Percentiles rank a stretch among this genome's conserved stretches.
Evolutionary conservation across 2,113 vertebrate genomes (phyloP).

Genomic region (Lipotes vexillifer): DNA sequence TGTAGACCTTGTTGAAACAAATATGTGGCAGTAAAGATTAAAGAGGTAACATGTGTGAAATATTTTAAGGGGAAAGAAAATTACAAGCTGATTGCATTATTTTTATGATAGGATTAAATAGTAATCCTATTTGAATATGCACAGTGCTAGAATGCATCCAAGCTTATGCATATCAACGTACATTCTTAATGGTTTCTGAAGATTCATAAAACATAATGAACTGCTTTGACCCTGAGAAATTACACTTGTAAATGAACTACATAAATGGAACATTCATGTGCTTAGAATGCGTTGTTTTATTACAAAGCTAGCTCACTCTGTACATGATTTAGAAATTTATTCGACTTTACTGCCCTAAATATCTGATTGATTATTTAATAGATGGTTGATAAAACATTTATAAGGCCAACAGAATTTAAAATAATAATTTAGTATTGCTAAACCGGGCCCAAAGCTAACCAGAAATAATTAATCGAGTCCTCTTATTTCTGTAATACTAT

Average conservation of each 20-base stretch:
- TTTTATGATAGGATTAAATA: constrained; percentile 45
- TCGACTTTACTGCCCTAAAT: neutral
- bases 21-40: neutral
- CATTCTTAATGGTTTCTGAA: constrained; percentile 4
- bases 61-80: constrained; percentile 44
- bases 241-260: neutral
- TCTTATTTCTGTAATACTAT: neutral
- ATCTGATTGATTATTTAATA: neutral
- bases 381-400: neutral
- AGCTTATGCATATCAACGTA: constrained; percentile 33
- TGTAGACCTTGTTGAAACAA: neutral
- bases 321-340: neutral
- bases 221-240: constrained; percentile 14
- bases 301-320: neutral
- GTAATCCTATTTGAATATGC: constrained; percentile 11
- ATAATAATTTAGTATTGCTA: neutral
- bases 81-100: neutral
- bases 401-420: neutral
- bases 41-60: constrained; percentile 35
- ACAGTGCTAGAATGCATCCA: constrained; percentile 18
- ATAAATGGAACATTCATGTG: constrained; percentile 28
- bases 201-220: constrained; percentile 52
- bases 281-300: neutral
- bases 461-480: neutral
- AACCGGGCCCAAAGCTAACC: neutral